phyloP scores from a whole-genome alignment of 2,888 invertebrate species.

The Stegophylla sp. region DNA sequence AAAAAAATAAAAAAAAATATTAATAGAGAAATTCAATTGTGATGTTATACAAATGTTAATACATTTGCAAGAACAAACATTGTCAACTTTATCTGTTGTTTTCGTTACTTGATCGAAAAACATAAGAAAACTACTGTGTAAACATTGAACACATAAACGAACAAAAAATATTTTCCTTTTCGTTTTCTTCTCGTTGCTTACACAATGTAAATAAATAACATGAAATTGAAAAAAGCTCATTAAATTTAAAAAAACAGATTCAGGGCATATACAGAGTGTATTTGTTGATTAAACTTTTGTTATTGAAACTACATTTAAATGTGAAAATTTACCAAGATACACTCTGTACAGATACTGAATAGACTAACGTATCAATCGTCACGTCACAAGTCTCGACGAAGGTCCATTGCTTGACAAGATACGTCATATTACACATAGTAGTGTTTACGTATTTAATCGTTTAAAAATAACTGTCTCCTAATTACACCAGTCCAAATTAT shows the following conservation, averaged over 20 bases:
- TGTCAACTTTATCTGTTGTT: conserved; percentile 8
- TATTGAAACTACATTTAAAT: too few relatives aligned
- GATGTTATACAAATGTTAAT: conserved; percentile 6
- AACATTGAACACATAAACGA: conserved; percentile 8
- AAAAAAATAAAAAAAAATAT: background rate
- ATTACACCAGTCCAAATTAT: too few relatives aligned
- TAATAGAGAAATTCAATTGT: background rate
- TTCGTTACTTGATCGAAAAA: conserved; percentile 12
- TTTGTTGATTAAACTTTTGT: too few relatives aligned
- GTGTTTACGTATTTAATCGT: too few relatives aligned
- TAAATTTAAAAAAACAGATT: background rate
- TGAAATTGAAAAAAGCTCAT: conserved; percentile 13
- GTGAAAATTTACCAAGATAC: too few relatives aligned
- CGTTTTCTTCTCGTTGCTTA: background rate
- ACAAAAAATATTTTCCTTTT: conserved; percentile 26
- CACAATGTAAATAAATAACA: background rate
- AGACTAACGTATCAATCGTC: too few relatives aligned
- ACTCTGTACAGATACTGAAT: too few relatives aligned
- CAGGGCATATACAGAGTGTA: background rate
- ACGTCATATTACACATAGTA: too few relatives aligned
- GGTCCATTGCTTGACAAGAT: too few relatives aligned
- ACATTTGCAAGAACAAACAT: background rate
- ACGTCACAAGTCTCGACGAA: too few relatives aligned
- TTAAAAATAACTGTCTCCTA: too few relatives aligned
- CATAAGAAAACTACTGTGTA: background rate